Conservation (phyloP, 2,797 vertebrate species). For the Liasis olivaceus region DNA sequence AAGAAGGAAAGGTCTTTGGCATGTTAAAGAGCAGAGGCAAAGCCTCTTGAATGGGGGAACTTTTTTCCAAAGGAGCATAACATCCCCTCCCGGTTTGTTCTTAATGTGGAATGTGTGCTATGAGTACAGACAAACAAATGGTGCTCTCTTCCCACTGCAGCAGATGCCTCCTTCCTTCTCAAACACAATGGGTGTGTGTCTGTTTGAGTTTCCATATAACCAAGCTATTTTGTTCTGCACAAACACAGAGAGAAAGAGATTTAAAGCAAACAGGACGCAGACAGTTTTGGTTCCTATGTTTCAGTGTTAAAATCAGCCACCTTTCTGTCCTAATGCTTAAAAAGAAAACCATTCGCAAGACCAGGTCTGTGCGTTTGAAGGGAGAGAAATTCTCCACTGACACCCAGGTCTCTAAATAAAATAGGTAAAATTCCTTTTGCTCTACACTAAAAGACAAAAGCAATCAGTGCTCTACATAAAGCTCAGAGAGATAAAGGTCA, state of each 20-base stretch:
- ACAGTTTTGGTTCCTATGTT: slow-evolving; percentile 3
- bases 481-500: not conserved
- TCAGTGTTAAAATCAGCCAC: not conserved
- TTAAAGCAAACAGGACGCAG: slow-evolving; percentile 39
- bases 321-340: not conserved
- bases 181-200: slow-evolving; percentile 28
- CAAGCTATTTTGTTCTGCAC: slow-evolving; percentile 10
- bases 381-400: not conserved
- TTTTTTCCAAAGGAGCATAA: not conserved
- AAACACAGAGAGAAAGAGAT: slow-evolving; percentile 14
- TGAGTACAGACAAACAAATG: slow-evolving; percentile 30
- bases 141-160: not conserved
- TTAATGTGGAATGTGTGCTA: not conserved
- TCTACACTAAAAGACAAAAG: not conserved
- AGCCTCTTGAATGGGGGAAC: not conserved
- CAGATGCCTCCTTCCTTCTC: slow-evolving; percentile 13
- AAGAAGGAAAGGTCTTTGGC: not conserved
- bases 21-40: not conserved
- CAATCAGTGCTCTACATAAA: slow-evolving; percentile 13
- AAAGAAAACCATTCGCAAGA: not conserved
- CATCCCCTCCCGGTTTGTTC: not conserved
- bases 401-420: not conserved
- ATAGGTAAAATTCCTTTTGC: slow-evolving; percentile 13
- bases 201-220: slow-evolving; percentile 23
- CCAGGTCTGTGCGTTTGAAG: not conserved